Base-by-base conservation (phyloP, 2,113 vertebrate genomes). In the Rhombomys opimus region DNA sequence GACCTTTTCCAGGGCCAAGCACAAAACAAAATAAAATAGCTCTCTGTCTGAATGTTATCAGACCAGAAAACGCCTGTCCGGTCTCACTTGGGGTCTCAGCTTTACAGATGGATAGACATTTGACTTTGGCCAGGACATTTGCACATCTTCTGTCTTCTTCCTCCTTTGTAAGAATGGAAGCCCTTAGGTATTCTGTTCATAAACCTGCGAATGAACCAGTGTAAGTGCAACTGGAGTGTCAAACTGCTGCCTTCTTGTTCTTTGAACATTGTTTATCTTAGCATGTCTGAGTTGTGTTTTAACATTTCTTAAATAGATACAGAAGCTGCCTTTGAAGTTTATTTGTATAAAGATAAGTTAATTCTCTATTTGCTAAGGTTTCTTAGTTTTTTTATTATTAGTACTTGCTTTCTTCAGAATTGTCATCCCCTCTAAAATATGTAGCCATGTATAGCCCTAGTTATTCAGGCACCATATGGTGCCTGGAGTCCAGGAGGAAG, bases 271-370 rank as follows among this genome's bases (percentile, higher is more conserved):
- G 67, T 57, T 32, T 32, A 27, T 59, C 54, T 95, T n/a, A 22
- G 91, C 27, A 12, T 81, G 25, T n/a, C n/a, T 73, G 76, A 15
- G 52, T 35, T 46, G 65, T 91, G 5, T 87, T 91, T 91, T 13
- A 76, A 10, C 5, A 7, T 41, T 27, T 82, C 8, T 91, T 89
- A 95, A 84, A 7, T 46, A 59, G n/a, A 11, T 81, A 76, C 35
- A n/a, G 14, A 82, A 82, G 35, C 91, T 76, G 18, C 59, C 76
- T 59, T 63, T 86, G 30, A 52, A 72, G 70, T 92, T 38, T 86
- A 23, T 86, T 92, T 96, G 68, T 93, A 91, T 76, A 18, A 84
- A 87, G 57, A 50, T 93, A 52, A 22, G 54, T 54, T 67, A 65
- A 57, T 46, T 57, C 14, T 17, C 9, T 1, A 1, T 87, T 91